phyloP scores from a whole-genome alignment of 1,140 invertebrate genomes.

The Venustaconcha ellipsiformis region DNA sequence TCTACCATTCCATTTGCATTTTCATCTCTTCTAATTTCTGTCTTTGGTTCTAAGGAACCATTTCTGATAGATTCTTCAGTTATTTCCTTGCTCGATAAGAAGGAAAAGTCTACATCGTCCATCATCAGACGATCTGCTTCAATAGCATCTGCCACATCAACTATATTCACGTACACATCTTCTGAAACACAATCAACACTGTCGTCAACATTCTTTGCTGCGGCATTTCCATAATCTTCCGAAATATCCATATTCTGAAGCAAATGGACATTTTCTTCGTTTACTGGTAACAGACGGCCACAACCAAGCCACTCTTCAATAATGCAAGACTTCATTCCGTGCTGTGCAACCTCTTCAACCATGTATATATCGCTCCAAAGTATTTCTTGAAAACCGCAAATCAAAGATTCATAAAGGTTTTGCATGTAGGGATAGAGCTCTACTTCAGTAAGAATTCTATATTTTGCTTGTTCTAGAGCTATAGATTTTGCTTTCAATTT shows the following conservation, averaged over 20 bases:
- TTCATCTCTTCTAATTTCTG: constrained; percentile 1
- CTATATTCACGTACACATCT: no score
- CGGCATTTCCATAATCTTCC: no score
- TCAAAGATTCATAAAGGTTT: constrained; percentile 22
- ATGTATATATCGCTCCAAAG: no score
- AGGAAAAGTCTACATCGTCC: constrained; percentile 11
- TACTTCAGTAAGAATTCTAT: constrained; percentile 43
- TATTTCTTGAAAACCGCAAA: constrained; percentile 7
- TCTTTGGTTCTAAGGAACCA: constrained; percentile 8
- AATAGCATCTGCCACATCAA: no score
- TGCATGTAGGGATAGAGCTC: constrained; percentile 35
- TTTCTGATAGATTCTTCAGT: neutral
- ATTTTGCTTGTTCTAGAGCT: constrained; percentile 38
- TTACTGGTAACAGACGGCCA: neutral
- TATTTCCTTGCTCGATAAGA: constrained; percentile 25
- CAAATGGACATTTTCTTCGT: neutral
- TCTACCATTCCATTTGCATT: constrained; percentile 9
- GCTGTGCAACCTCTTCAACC: no score
- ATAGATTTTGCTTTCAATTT: constrained; percentile 40
- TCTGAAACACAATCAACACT: no score
- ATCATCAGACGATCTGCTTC: neutral
- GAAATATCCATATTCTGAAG: neutral
- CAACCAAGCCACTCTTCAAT: no score
- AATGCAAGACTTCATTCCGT: no score
- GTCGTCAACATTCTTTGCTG: no score